Evolutionary conservation across 2,888 invertebrate genomes (phyloP), one percentile per base, ranked within the genome.

Genomic region (Biston betularia): DNA sequence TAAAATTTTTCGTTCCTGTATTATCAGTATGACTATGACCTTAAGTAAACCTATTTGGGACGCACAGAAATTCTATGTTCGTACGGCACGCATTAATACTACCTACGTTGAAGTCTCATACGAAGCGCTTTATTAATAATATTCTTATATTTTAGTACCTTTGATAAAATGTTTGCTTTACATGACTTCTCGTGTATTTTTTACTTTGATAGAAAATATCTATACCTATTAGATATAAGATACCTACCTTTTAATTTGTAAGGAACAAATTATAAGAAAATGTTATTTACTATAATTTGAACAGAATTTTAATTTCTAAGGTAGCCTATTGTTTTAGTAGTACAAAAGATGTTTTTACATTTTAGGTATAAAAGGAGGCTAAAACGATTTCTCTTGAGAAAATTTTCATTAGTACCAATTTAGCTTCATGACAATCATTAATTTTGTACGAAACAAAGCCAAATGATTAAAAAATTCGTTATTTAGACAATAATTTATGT

Each of bases 311-410:
- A 54, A 54, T 54, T 42, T 54, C 34, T 54, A n/a, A 12, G 54
- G 53, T 53, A 54, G 42, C 12, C 42, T 54, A 33, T 54, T 38
- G 38, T 62, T 54, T 62, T 38, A 54, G 11, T 24, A 10, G 2
- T 24, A 53, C 54, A 54, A 54, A 53, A 61, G 15, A 53, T 54
- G n/a, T 62, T 62, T 53, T 60, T 44, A 53, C 15, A 45, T 44
- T 14, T 60, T 34, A 12, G 45, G 35, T 53, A 53, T 35, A 12
- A 53, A 53, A 60, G 35, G 60, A 42, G 33, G 8, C 12, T 54
- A 33, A 44, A 54, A 54, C 42, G 24, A 54, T 42, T 52, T 44
- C 44, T 44, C 12, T 60, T 34, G n/a, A 44, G 34, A 52, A 61
- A 54, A n/a, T n/a, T 14, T 61, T 54, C 53, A 53, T 61, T 46